Evolutionary conservation across 2,113 vertebrate species (phyloP), one percentile per base, ranked within the genome.

Genomic region (Calidris pugnax): DNA sequence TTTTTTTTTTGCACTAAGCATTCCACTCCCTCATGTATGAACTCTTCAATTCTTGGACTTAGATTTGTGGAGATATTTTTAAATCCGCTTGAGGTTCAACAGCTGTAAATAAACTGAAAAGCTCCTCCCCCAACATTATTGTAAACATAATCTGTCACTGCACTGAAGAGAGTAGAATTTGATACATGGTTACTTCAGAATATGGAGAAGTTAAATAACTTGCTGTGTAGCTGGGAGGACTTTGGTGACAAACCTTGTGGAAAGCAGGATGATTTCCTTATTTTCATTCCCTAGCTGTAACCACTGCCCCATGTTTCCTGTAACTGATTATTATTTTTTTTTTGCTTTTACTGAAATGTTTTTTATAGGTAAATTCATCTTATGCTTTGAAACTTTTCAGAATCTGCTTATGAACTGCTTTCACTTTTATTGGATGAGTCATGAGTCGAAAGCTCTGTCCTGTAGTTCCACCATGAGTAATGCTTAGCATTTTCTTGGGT

Each of bases 341-440:
- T 28, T 20, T 5, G 17, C 68, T 53, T 28, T 94, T 94, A 85
- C 81, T 95, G 85, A 94, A 92, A 75, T 93, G 28, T 41, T 75
- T 89, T 90, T 96, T 91, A 33, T 87, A 87, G 92, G 81, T 95
- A 92, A 90, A 97, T 93, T 94, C 37, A 94, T 96, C 94, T 96
- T 96, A 24, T 85, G 87, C 93, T 95, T 89, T 95, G 87, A 96
- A 96, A 95, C 71, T 94, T 93, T 95, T 95, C 89, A 96, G 93
- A 91, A 94, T 96, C 72, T 95, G 83, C 91, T 92, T 97, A 95
- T 96, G 93, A 93, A 85, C 53, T 93, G 88, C 93, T 93, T 93
- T 96, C 87, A 81, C 22, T 88, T 94, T 93, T 95, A 96, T 93
- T 96, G 91, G 88, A 95, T 97, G 97, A 97, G 95, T 97, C 97